Evolutionary conservation across 2,113 vertebrate species (phyloP).

Genomic region (Dendropsophus ebraccatus): DNA sequence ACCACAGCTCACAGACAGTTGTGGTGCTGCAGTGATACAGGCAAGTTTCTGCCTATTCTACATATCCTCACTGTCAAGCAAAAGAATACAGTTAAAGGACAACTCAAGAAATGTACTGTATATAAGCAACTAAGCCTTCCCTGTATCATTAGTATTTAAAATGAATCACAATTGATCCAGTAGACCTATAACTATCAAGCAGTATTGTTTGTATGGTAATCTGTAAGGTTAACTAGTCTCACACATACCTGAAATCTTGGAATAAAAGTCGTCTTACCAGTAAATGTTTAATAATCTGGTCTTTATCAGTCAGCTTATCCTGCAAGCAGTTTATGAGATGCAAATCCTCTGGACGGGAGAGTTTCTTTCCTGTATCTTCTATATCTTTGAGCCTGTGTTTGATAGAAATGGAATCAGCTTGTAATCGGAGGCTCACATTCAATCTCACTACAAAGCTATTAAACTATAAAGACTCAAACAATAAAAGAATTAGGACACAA

Average conservation of each 20-base stretch:
- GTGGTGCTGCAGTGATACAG: no score
- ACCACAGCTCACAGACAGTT: no score
- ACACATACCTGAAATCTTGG: not conserved
- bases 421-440: not conserved
- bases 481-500: not conserved
- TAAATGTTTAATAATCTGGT: constrained; percentile 86
- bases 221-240: not conserved
- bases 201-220: no score
- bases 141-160: not conserved
- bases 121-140: no score
- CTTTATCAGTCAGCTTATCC: constrained; percentile 85
- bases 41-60: no score
- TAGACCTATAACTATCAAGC: no score
- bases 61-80: no score
- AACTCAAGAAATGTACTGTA: no score
- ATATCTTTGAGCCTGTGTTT: constrained; percentile 81
- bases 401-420: constrained; percentile 37
- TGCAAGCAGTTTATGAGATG: constrained; percentile 84
- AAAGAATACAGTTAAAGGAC: no score
- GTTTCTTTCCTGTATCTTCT: constrained; percentile 83
- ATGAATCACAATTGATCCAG: not conserved
- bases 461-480: not conserved
- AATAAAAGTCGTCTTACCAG: constrained; percentile 75
- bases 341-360: constrained; percentile 80
- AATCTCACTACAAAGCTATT: not conserved